Conservation (phyloP, 1,140 invertebrate genomes). For the Drosophila eugracilis region DNA sequence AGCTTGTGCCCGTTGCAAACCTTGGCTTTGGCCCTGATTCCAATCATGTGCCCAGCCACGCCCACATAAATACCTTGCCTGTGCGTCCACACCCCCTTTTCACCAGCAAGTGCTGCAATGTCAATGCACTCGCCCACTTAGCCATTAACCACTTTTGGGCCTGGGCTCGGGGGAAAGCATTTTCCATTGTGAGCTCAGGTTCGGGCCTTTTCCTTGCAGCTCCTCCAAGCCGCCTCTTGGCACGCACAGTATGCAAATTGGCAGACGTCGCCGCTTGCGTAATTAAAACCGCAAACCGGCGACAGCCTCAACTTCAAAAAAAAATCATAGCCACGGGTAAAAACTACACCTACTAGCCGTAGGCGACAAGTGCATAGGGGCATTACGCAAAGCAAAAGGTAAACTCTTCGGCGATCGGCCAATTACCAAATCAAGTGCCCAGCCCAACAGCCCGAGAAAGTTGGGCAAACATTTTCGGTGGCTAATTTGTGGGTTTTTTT, state of each 20-base stretch:
- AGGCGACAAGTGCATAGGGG: constrained; percentile 36
- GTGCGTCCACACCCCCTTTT: not conserved
- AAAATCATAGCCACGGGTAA: constrained; percentile 5
- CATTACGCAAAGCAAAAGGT: constrained; percentile 42
- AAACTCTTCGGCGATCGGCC: constrained; percentile 14
- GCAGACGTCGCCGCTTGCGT: constrained; percentile 41
- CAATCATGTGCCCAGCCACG: constrained; percentile 19
- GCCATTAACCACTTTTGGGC: constrained; percentile 41
- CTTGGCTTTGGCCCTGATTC: constrained; percentile 40
- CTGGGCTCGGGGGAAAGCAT: constrained; percentile 31
- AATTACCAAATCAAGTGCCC: constrained; percentile 44
- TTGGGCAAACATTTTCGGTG: constrained; percentile 30
- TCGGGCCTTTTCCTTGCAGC: constrained; percentile 26
- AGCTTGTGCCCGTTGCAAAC: constrained; percentile 11
- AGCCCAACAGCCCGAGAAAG: constrained; percentile 28
- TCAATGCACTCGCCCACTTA: constrained; percentile 46
- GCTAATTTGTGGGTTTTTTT: not conserved
- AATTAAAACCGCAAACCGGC: constrained; percentile 44
- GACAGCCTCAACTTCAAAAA: constrained; percentile 12
- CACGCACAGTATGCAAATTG: constrained; percentile 51
- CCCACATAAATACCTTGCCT: constrained; percentile 22
- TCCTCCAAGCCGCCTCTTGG: constrained; percentile 30
- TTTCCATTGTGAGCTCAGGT: constrained; percentile 45
- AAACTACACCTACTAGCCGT: constrained; percentile 9
- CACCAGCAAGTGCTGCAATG: constrained; percentile 10